Evolutionary conservation across 2,113 vertebrate genomes (phyloP).

Genomic region (Setophaga petechia): DNA sequence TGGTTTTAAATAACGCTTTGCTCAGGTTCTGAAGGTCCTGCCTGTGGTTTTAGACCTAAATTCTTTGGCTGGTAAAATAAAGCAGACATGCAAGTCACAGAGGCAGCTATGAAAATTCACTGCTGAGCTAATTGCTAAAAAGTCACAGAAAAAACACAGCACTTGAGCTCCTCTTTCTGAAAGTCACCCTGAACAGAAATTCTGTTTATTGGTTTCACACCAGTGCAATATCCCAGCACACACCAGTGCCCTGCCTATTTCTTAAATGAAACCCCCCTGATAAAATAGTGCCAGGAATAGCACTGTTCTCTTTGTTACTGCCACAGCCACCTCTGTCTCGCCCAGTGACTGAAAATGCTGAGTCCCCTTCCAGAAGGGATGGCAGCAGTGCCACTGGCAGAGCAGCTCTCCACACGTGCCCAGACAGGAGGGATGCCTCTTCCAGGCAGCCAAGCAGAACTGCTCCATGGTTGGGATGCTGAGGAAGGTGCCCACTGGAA

Average conservation of each 20-base stretch:
- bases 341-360: neutral
- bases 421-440: neutral
- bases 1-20: neutral
- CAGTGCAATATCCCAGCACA: rapidly evolving
- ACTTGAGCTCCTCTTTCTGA: neutral
- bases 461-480: neutral
- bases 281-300: neutral
- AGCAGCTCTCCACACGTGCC: neutral
- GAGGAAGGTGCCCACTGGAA: neutral
- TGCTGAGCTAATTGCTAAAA: neutral
- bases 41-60: neutral
- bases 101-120: neutral
- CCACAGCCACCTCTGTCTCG: neutral
- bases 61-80: neutral
- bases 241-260: neutral
- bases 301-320: neutral
- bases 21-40: neutral
- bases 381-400: neutral
- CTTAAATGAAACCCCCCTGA: neutral
- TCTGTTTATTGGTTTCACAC: neutral
- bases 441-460: neutral
- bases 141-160: neutral
- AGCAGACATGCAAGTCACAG: neutral
- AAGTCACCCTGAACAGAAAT: neutral
- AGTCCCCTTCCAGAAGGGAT: neutral